These are phyloP conservation scores for Polydrusus cervinus DNA, from an alignment of 2,888 invertebrate genomes.

Conservation along the genomic window DNA sequence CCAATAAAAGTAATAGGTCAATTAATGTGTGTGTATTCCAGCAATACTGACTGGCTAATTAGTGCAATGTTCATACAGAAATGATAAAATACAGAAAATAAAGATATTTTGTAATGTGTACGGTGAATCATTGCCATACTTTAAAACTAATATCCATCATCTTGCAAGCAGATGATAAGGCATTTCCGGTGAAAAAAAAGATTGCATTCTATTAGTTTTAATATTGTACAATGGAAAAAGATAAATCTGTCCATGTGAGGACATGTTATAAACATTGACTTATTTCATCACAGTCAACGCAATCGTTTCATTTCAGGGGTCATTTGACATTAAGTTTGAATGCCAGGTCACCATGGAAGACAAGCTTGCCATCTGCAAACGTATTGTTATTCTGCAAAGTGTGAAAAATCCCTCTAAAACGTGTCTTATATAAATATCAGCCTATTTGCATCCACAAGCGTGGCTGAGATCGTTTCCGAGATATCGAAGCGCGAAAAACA, in stretches of 20 bases:
- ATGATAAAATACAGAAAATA: too few species aligned
- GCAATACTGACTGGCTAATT: too few species aligned
- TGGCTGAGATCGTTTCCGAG: slow-evolving; percentile 30
- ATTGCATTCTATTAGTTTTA: slow-evolving; percentile 10
- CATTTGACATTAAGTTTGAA: too few species aligned
- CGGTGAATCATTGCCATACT: neutral
- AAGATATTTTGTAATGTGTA: too few species aligned
- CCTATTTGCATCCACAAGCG: slow-evolving; percentile 36
- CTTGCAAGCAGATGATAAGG: slow-evolving; percentile 23
- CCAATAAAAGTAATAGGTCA: too few species aligned
- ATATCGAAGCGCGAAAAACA: slow-evolving; percentile 39
- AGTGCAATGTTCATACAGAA: too few species aligned
- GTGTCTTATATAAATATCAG: slow-evolving; percentile 7
- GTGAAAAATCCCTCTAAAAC: neutral
- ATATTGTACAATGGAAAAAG: neutral
- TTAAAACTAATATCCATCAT: slow-evolving; percentile 12
- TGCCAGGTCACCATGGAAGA: too few species aligned
- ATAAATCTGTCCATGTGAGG: neutral
- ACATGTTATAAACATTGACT: neutral
- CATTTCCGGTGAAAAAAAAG: slow-evolving; percentile 18
- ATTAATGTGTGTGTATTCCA: too few species aligned
- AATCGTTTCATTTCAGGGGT: too few species aligned
- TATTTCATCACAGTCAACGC: neutral
- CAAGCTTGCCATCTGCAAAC: too few species aligned
- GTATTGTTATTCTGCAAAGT: neutral